These are phyloP conservation scores for Agrotis exclamationis DNA, from an alignment of 2,888 invertebrate species.

Conservation along the genomic window DNA sequence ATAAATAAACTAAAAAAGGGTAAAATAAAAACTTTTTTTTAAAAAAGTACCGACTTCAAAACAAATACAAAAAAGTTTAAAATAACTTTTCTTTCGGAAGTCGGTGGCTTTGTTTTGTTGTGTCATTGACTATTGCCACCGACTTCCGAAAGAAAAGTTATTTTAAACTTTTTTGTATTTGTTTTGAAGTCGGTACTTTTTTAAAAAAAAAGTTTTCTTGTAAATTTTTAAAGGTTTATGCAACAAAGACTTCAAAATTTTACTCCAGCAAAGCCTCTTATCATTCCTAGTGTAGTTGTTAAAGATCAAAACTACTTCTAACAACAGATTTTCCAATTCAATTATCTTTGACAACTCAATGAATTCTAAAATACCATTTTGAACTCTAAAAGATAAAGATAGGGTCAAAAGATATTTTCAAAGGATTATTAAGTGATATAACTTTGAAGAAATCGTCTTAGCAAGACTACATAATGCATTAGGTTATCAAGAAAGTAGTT, in stretches of 20 bases:
- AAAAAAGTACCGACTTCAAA: too few relatives aligned
- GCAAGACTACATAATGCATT: slow-evolving; percentile 13
- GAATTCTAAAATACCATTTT: slow-evolving; percentile 7
- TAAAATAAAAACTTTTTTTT: too few relatives aligned
- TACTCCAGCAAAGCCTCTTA: background rate
- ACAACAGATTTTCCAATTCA: background rate
- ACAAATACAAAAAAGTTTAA: too few relatives aligned
- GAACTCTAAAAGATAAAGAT: background rate
- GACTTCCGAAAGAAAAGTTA: too few relatives aligned
- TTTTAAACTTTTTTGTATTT: too few relatives aligned
- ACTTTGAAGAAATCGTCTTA: slow-evolving; percentile 3
- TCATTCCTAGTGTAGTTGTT: background rate
- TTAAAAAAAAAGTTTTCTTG: too few relatives aligned
- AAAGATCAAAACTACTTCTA: background rate
- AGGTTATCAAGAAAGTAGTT: slow-evolving; percentile 15
- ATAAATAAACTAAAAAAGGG: too few relatives aligned
- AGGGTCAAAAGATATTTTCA: slow-evolving; percentile 10
- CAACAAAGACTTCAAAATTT: background rate
- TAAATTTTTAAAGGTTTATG: background rate
- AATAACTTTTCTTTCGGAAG: too few relatives aligned
- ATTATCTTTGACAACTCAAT: slow-evolving; percentile 16
- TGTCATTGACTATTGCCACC: too few relatives aligned
- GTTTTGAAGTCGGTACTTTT: too few relatives aligned
- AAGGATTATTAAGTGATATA: slow-evolving; percentile 16
- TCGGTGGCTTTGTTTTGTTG: too few relatives aligned